These are phyloP conservation scores for Danionella dracula DNA, from an alignment of 2,797 vertebrate genomes.

Conservation along the genomic window DNA sequence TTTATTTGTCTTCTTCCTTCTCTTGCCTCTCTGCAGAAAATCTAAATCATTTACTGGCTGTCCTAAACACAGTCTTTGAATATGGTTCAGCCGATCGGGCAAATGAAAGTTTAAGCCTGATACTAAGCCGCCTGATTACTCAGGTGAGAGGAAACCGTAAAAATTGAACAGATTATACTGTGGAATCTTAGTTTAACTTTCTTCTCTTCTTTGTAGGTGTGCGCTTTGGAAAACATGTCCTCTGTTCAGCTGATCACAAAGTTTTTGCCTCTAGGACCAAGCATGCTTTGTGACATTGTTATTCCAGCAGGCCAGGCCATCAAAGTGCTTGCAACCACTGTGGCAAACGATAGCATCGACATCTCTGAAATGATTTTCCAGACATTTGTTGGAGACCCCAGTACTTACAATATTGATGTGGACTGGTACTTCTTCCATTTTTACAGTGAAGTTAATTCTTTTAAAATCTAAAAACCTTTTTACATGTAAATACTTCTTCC, in stretches of 20 bases:
- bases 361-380: slow-evolving; percentile 54
- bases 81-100: slow-evolving; percentile 51
- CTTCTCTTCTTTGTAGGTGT: slow-evolving; percentile 54
- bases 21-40: slow-evolving; percentile 55
- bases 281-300: slow-evolving; percentile 55
- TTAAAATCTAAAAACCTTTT: too few relatives aligned
- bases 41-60: slow-evolving; percentile 51
- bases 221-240: slow-evolving; percentile 53
- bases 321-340: slow-evolving; percentile 40
- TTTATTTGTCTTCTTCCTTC: slow-evolving; percentile 37
- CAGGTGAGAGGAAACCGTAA: too few relatives aligned
- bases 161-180: too few relatives aligned
- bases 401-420: slow-evolving; percentile 50
- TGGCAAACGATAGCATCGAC: slow-evolving; percentile 38
- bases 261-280: slow-evolving; percentile 49
- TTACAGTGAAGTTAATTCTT: neutral
- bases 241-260: slow-evolving; percentile 40
- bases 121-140: slow-evolving; percentile 44
- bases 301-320: slow-evolving; percentile 52
- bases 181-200: too few relatives aligned
- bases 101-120: slow-evolving; percentile 43
- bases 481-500: neutral
- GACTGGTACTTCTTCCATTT: slow-evolving; percentile 62
- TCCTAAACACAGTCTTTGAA: slow-evolving; percentile 37
- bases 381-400: slow-evolving; percentile 62